Evolutionary conservation across 2,113 vertebrate species (phyloP).

Genomic region (Lontra canadensis): DNA sequence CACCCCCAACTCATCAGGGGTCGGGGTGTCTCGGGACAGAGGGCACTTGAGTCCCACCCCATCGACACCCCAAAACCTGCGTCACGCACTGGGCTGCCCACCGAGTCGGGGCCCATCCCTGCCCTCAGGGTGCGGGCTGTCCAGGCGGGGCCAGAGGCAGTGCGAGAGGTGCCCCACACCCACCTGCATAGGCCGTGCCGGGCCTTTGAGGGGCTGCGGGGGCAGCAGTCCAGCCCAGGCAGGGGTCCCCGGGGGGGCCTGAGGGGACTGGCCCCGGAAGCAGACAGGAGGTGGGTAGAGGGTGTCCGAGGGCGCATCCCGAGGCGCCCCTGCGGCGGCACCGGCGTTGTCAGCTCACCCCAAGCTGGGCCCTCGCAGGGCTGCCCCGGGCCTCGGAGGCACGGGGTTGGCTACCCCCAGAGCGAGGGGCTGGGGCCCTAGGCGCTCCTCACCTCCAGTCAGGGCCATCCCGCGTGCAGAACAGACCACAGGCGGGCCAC

Average conservation of each 20-base stretch:
- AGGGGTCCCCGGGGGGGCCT: fast-evolving
- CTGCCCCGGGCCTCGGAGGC: neutral
- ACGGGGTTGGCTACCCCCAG: neutral
- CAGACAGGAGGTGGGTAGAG: neutral
- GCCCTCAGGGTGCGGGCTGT: neutral
- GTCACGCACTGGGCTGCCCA: neutral
- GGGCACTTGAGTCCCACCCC: neutral
- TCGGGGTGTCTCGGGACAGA: neutral
- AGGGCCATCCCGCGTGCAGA: slow-evolving; percentile 72
- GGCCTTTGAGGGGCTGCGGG: neutral
- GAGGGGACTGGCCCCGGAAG: neutral
- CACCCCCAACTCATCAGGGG: fast-evolving
- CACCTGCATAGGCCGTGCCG: neutral
- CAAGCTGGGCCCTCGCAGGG: neutral
- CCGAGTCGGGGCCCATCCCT: fast-evolving
- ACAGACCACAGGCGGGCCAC: neutral
- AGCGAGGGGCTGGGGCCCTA: neutral
- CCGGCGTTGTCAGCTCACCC: neutral
- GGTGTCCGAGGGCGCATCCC: neutral
- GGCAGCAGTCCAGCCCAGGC: neutral
- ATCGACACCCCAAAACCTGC: neutral
- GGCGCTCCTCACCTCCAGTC: slow-evolving; percentile 80
- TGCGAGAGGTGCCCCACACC: too few relatives aligned
- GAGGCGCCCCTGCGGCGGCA: fast-evolving
- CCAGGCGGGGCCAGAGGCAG: neutral